phyloP scores from a whole-genome alignment of 1,140 invertebrate species.

The Drosophila burlai region DNA sequence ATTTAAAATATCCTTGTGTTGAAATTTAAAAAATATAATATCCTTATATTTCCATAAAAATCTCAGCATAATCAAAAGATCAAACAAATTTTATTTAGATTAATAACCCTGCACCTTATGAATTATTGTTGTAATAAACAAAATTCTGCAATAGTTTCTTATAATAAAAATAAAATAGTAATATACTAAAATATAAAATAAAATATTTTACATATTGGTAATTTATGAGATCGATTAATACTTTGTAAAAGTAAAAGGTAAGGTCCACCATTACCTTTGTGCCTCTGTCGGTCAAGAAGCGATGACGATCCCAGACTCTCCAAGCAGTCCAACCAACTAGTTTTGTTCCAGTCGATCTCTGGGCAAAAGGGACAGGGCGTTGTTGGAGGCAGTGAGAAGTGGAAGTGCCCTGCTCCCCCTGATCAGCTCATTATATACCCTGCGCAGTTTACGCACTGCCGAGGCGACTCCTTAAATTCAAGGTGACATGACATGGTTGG shows the following conservation, averaged over 20 bases:
- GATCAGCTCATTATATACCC: constrained; percentile 13
- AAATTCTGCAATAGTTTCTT: no score
- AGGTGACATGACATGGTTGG: constrained; percentile 56
- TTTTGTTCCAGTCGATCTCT: constrained; percentile 3
- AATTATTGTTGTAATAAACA: no score
- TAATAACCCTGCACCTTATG: no score
- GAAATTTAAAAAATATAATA: no score
- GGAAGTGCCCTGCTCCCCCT: not conserved
- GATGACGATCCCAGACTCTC: not conserved
- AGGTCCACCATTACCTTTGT: not conserved
- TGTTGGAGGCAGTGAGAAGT: not conserved
- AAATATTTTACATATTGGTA: no score
- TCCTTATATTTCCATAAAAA: no score
- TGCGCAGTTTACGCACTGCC: constrained; percentile 48
- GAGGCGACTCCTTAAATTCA: constrained; percentile 71
- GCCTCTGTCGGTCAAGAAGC: not conserved
- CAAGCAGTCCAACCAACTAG: constrained; percentile 18
- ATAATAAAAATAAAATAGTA: no score
- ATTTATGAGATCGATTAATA: no score
- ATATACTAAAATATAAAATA: no score
- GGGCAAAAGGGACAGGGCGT: not conserved
- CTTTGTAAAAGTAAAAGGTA: not conserved
- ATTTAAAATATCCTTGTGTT: no score
- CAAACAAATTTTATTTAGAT: no score
- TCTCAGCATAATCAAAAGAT: no score